These are phyloP conservation scores for Meteorus cinctellus DNA, from an alignment of 2,888 invertebrate genomes.

Conservation along the genomic window DNA sequence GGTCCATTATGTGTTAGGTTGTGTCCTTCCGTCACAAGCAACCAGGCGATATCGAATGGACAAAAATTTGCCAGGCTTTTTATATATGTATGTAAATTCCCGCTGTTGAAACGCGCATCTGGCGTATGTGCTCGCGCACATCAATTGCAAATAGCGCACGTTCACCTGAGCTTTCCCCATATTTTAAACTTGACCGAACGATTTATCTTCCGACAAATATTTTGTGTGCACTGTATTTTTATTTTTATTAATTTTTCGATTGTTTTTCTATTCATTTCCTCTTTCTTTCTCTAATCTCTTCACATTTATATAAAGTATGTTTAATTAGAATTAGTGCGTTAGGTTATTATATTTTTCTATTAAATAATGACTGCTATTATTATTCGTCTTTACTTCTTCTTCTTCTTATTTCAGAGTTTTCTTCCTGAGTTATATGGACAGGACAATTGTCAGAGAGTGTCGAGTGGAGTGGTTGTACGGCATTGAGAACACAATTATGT, in stretches of 20 bases:
- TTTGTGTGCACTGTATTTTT: neutral
- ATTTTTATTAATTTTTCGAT: conserved; percentile 7
- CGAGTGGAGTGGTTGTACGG: conserved; percentile 20
- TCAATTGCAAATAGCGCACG: neutral
- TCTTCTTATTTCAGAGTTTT: neutral
- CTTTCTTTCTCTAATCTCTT: neutral
- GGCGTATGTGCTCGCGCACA: neutral
- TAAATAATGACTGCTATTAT: neutral
- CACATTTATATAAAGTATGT: neutral
- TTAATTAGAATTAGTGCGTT: neutral
- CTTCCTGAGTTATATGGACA: conserved; percentile 1
- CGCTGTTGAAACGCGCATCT: neutral
- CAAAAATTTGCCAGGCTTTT: conserved; percentile 4
- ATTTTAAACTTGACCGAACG: conserved; percentile 19
- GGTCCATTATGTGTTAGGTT: conserved; percentile 47
- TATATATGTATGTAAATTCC: neutral
- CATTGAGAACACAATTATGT: conserved; percentile 56
- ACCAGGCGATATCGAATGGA: conserved; percentile 22
- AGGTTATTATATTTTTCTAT: neutral
- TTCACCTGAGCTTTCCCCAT: conserved; percentile 5
- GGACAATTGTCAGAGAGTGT: conserved; percentile 4
- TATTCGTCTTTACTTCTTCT: neutral
- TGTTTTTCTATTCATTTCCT: neutral
- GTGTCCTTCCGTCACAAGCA: conserved; percentile 44
- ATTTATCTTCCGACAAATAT: conserved; percentile 41